A percentile compares a stretch with the other conserved stretches of the same genome.
Conservation (phyloP, 2,888 invertebrate species). For the Neria commutata region DNA sequence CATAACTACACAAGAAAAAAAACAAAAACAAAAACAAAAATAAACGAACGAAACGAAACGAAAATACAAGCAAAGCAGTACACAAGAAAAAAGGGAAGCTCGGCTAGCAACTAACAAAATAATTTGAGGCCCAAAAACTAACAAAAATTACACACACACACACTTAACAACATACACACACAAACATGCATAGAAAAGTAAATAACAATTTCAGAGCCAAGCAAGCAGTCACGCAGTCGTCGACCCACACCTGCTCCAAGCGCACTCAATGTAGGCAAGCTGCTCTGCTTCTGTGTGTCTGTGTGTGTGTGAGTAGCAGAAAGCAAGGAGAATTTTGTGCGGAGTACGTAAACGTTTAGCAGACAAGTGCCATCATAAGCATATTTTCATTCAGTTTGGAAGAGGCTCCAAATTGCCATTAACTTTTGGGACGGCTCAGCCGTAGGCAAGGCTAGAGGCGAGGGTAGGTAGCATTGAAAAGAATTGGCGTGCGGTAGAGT, state of each 20-base stretch:
- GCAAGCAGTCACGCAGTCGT: too few species aligned
- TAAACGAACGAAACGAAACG: too few species aligned
- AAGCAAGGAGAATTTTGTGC: constrained; percentile 6
- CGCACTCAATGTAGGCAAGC: neutral
- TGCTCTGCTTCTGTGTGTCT: too few species aligned
- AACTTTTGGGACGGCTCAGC: constrained; percentile 4
- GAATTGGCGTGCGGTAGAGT: too few species aligned
- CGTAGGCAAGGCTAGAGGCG: too few species aligned
- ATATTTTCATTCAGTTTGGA: constrained; percentile 23
- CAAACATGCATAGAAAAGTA: neutral
- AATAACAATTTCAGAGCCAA: neutral
- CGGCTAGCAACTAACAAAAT: neutral
- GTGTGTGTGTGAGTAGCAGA: too few species aligned
- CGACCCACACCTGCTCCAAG: neutral
- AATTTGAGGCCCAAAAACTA: too few species aligned
- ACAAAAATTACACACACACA: neutral
- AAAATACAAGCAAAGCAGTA: neutral
- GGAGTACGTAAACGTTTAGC: constrained; percentile 28
- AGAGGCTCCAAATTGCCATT: constrained; percentile 6
- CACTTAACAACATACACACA: neutral
- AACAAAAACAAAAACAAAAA: neutral
- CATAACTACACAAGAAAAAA: neutral
- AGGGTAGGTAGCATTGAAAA: too few species aligned
- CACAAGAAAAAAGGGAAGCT: neutral
- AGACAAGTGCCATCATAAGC: constrained; percentile 37